These are phyloP conservation scores for Carduelis carduelis DNA, from an alignment of 2,797 vertebrate genomes.

Conservation along the genomic window DNA sequence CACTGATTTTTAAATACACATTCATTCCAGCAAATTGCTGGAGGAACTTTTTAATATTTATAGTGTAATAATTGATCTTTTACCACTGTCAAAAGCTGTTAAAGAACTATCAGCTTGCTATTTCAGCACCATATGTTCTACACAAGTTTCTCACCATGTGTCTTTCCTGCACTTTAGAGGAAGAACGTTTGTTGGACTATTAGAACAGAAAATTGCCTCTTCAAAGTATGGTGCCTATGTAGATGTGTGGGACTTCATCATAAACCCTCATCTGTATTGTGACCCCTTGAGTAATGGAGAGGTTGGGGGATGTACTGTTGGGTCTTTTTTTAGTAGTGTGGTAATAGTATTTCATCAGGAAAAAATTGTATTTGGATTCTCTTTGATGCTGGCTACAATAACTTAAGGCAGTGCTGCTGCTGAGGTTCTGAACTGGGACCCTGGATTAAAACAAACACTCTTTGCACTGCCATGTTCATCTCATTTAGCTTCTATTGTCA, in stretches of 20 bases:
- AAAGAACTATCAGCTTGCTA: conserved; percentile 68
- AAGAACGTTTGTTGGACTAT: conserved; percentile 65
- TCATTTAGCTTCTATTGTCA: not conserved
- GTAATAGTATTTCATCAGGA: not conserved
- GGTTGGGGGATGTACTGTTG: not conserved
- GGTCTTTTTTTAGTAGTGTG: not conserved
- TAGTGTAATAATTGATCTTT: conserved; percentile 72
- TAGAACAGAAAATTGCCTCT: conserved; percentile 45
- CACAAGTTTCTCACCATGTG: conserved; percentile 53
- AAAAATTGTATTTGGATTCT: not conserved
- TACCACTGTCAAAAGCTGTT: conserved; percentile 71
- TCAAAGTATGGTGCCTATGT: not conserved
- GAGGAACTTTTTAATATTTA: conserved; percentile 72
- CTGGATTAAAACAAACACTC: not conserved
- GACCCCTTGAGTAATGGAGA: not conserved
- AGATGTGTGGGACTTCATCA: not conserved
- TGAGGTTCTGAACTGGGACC: not conserved
- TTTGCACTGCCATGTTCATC: not conserved
- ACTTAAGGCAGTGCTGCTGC: not conserved
- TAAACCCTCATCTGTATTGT: not conserved
- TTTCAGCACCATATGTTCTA: conserved; percentile 73
- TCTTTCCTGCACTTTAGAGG: conserved; percentile 57
- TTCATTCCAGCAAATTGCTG: conserved; percentile 36
- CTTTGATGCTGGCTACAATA: not conserved
- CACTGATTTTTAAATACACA: conserved; percentile 58